These are phyloP conservation scores for Ditula angustiorana DNA, from an alignment of 2,888 invertebrate genomes.

Conservation along the genomic window DNA sequence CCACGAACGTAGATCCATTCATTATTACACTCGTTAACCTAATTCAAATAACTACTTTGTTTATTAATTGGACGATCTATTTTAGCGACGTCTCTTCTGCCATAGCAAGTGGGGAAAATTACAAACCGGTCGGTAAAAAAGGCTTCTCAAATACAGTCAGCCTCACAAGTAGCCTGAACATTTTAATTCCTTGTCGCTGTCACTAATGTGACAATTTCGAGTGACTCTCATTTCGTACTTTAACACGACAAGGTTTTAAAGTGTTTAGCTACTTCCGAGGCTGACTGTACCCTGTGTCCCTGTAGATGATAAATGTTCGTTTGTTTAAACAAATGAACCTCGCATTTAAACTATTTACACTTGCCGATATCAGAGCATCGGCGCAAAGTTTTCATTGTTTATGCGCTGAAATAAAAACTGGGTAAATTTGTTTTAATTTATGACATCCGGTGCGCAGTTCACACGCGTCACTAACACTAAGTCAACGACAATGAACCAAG, in stretches of 20 bases:
- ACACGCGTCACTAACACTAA: constrained; percentile 31
- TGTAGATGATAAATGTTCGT: too few species aligned
- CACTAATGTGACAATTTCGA: too few species aligned
- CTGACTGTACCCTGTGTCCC: too few species aligned
- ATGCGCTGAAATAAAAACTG: constrained; percentile 20
- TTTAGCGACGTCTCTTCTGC: neutral
- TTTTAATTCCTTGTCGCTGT: too few species aligned
- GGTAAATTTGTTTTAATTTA: constrained; percentile 36
- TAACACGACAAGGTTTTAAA: too few species aligned
- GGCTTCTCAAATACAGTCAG: too few species aligned
- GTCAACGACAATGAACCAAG: constrained; percentile 27
- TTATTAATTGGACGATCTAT: neutral
- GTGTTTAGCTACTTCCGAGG: too few species aligned
- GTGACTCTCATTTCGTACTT: too few species aligned
- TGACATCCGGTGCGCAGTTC: constrained; percentile 28
- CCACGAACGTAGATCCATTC: constrained; percentile 23
- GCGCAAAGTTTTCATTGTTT: constrained; percentile 19
- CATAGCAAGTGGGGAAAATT: too few species aligned
- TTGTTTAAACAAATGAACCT: neutral
- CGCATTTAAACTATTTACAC: neutral
- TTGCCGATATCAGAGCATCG: neutral
- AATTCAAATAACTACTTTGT: constrained; percentile 9
- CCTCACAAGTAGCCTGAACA: too few species aligned
- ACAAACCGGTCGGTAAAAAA: too few species aligned
- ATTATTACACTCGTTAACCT: constrained; percentile 30